phyloP scores from a whole-genome alignment of 1,140 invertebrate species.

The Drosophila eugracilis region DNA sequence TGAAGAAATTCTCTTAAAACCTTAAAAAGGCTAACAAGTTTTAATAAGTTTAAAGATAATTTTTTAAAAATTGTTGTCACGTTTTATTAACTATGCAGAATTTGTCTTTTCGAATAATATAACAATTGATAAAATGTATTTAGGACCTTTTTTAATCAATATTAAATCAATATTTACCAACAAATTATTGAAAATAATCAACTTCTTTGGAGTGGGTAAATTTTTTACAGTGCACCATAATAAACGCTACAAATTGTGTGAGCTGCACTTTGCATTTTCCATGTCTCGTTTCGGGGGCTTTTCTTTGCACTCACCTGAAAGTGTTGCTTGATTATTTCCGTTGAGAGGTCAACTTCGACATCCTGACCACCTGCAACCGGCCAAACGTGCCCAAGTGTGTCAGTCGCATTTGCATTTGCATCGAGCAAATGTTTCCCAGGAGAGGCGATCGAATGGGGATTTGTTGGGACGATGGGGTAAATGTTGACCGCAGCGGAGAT shows the following conservation, averaged over 20 bases:
- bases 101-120: no score
- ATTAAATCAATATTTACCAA: no score
- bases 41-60: no score
- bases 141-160: no score
- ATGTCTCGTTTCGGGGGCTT: conserved; percentile 21
- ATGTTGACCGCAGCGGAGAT: conserved; percentile 42
- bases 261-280: conserved; percentile 49
- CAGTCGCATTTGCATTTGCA: conserved; percentile 52
- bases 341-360: conserved; percentile 84
- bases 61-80: no score
- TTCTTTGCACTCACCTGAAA: conserved; percentile 80
- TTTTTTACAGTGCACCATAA: conserved; percentile 26
- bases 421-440: conserved; percentile 34
- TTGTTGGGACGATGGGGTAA: conserved; percentile 39
- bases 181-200: no score
- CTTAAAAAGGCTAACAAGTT: no score
- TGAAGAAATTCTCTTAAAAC: no score
- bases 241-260: conserved; percentile 58
- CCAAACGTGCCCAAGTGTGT: conserved; percentile 77
- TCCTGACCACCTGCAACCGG: conserved; percentile 82
- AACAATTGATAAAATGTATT: no score
- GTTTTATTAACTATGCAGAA: no score
- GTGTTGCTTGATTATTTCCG: conserved; percentile 85
- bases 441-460: conserved; percentile 28
- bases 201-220: no score